phyloP scores from a whole-genome alignment of 1,140 invertebrate genomes.

The Drosophila murphyi region DNA sequence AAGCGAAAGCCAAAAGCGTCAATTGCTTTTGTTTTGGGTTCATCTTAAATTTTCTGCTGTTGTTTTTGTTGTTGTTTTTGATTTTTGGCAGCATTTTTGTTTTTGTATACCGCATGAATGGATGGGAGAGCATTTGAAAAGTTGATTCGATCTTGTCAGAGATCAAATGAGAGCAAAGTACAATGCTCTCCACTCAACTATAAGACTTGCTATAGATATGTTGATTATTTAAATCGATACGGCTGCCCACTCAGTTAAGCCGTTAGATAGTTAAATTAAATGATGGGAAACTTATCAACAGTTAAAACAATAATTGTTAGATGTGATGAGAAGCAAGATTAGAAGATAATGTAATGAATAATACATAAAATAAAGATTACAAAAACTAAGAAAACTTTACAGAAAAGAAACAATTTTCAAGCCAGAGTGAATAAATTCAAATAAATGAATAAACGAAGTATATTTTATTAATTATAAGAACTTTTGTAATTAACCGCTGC shows the following conservation, averaged over 20 bases:
- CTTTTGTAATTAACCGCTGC: too few species aligned
- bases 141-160: conserved; percentile 11
- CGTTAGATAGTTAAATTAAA: background rate
- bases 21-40: conserved; percentile 5
- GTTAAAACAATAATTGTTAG: background rate
- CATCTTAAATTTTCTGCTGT: background rate
- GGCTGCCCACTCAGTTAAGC: background rate
- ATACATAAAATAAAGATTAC: background rate
- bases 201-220: background rate
- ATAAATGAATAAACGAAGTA: background rate
- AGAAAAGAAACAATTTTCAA: background rate
- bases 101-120: conserved; percentile 1
- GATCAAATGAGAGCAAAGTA: conserved; percentile 29
- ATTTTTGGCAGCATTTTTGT: conserved; percentile 15
- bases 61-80: conserved; percentile 2
- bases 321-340: too few species aligned
- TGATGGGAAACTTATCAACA: background rate
- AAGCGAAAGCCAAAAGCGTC: conserved; percentile 26
- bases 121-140: conserved; percentile 10
- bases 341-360: background rate
- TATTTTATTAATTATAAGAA: background rate
- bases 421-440: background rate
- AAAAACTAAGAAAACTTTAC: background rate
- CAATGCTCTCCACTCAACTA: conserved; percentile 8
- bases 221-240: conserved; percentile 8